Percentiles rank a stretch among this genome's conserved stretches.
Conservation (phyloP, 2,113 vertebrate genomes). For the Garra rufa region DNA sequence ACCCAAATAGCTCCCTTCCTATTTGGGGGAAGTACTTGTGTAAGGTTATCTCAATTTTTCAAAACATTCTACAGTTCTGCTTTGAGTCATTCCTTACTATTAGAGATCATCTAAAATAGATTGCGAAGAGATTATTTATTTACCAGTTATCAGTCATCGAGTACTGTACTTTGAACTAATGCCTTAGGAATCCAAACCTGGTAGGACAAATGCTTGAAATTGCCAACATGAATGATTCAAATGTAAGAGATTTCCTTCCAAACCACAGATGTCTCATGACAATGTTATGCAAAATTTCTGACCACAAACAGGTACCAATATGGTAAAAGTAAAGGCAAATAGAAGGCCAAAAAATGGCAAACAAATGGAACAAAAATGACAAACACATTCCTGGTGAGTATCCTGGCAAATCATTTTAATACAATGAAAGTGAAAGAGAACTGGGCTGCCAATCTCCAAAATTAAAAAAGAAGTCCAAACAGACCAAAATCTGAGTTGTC, state of each 20-base stretch:
- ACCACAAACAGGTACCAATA: too few species aligned
- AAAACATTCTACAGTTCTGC: background rate
- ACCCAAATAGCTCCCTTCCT: background rate
- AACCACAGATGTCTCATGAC: background rate
- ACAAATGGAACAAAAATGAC: too few species aligned
- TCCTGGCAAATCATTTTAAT: background rate
- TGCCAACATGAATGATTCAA: background rate
- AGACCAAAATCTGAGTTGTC: background rate
- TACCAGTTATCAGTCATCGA: background rate
- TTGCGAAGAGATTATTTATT: background rate
- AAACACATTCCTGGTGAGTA: too few species aligned
- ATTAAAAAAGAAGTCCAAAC: background rate
- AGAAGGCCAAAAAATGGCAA: too few species aligned
- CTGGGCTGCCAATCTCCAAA: background rate
- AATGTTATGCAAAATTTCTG: too few species aligned
- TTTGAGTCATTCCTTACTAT: background rate
- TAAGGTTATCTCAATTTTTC: background rate
- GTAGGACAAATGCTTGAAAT: background rate
- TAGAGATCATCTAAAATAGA: background rate
- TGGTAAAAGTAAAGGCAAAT: too few species aligned
- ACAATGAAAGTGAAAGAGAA: background rate
- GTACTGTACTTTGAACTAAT: slow-evolving; percentile 27
- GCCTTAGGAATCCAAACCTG: background rate
- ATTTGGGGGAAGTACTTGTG: background rate
- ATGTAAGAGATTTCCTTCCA: background rate